Base-by-base conservation (phyloP, 92 coral and sea anemone species). In the Epizoanthus rinbou region DNA sequence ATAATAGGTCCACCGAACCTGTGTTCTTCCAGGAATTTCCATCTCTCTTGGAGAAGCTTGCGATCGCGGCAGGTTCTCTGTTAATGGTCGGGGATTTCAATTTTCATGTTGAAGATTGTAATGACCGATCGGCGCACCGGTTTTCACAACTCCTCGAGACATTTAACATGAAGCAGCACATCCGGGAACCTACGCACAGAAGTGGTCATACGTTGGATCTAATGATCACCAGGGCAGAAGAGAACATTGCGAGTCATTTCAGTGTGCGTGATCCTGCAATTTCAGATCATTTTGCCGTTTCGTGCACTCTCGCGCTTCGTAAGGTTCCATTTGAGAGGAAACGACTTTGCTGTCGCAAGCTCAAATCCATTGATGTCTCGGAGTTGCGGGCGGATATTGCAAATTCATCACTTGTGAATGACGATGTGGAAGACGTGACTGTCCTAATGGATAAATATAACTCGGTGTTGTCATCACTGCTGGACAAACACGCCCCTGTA, bases 401-500 rank as follows among this genome's bases (percentile, higher is more conserved):
- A 43, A 22, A 63, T 63, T 75, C 85, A 58, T 57, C 82, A 19
- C 68, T 81, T 63, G 33, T 68, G 24, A 76, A 54, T 33, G 57
- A 80, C 41, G 74, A 25, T 66, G 25, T 39, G 63, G 65, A 80
- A 15, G 83, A 87, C 67, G 75, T 73, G 43, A n/a, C 60, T 35
- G 37, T 69, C 25, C 74, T 16, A n/a, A 33, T 59, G 17, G 54
- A 3, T 8, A 52, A 24, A 14, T 80, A 72, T 57, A 80, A 56
- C 56, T 57, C 63, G 60, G 22, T 50, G 72, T 68, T 86, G 80
- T 19, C 65, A 31, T 69, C 6, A 69, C 24, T 67, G 72, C 74
- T 89, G 21, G 87, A 89, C 65, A 81, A 85, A 64, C 89, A 89
- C 70, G 89, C 86, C 71, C 89, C 89, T 21, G 50, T 57, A 18